Conservation (phyloP, 2,888 invertebrate genomes). For the Cancer borealis region DNA sequence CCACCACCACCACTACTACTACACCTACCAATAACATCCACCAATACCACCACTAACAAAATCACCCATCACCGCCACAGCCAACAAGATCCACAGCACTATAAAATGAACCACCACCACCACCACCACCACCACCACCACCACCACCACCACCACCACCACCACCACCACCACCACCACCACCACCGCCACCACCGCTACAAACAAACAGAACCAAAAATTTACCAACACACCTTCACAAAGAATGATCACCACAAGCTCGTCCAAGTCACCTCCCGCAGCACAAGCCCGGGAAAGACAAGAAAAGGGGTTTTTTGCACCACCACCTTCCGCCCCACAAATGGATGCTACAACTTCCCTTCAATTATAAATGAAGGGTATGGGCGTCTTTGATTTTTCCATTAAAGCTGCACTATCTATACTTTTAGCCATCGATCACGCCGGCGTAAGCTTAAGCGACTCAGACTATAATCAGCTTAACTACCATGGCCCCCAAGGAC, state of each 20-base stretch:
- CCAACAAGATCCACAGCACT: background rate
- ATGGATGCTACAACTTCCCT: background rate
- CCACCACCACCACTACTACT: slow-evolving; percentile 32
- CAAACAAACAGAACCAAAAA: background rate
- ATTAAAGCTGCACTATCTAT: slow-evolving; percentile 13
- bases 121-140: background rate
- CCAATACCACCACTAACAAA: background rate
- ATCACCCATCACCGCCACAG: background rate
- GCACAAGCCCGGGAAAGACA: background rate
- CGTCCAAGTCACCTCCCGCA: background rate
- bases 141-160: background rate
- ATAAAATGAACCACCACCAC: background rate
- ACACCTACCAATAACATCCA: background rate
- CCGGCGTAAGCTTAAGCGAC: slow-evolving; percentile 15
- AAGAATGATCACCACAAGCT: background rate
- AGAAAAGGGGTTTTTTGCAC: background rate
- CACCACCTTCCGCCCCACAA: background rate
- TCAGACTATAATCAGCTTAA: slow-evolving; percentile 31
- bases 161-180: slow-evolving; percentile 36
- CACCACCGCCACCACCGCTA: background rate
- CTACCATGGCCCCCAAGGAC: no score
- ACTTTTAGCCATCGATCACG: slow-evolving; percentile 29
- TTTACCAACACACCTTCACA: no score
- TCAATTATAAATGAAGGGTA: background rate
- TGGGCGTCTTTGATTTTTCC: background rate